These are phyloP conservation scores for Cheiracanthium punctorium DNA, from an alignment of 2,888 invertebrate species.

Conservation along the genomic window DNA sequence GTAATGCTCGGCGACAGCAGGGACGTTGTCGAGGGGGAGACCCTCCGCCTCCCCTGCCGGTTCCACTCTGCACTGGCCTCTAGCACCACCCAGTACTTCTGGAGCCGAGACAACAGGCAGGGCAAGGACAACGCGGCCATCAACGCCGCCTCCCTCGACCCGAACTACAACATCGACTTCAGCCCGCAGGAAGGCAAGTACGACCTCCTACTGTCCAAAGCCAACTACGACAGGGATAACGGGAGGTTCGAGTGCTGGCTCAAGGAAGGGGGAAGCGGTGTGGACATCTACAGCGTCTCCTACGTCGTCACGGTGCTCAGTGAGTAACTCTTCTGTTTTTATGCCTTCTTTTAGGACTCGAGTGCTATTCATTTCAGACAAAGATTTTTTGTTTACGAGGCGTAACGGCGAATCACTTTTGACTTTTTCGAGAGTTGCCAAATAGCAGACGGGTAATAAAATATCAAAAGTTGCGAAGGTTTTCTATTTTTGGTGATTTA, in stretches of 20 bases:
- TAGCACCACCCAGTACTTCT: slow-evolving; percentile 70
- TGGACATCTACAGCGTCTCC: slow-evolving; percentile 73
- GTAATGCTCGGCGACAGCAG: slow-evolving; percentile 64
- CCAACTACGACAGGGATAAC: slow-evolving; percentile 92
- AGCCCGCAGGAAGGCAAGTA: slow-evolving; percentile 88
- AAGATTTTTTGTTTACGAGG: no score
- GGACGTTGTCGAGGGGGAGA: slow-evolving; percentile 71
- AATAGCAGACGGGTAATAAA: no score
- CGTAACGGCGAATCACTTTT: no score
- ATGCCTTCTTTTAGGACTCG: background rate
- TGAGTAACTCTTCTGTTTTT: slow-evolving; percentile 63
- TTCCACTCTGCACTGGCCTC: slow-evolving; percentile 69
- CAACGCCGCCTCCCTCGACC: slow-evolving; percentile 86
- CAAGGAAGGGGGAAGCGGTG: slow-evolving; percentile 84
- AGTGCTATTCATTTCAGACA: no score
- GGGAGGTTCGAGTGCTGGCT: slow-evolving; percentile 89
- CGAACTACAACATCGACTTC: slow-evolving; percentile 89
- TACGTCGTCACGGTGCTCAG: slow-evolving; percentile 82
- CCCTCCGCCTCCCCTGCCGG: slow-evolving; percentile 69
- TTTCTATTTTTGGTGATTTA: no score
- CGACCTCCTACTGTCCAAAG: slow-evolving; percentile 91
- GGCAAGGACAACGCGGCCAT: slow-evolving; percentile 94
- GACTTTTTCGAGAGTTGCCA: no score
- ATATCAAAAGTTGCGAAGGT: no score
- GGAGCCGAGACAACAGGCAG: slow-evolving; percentile 76